Conservation (phyloP, 1,140 invertebrate species). For the Drosophila gunungcola region DNA sequence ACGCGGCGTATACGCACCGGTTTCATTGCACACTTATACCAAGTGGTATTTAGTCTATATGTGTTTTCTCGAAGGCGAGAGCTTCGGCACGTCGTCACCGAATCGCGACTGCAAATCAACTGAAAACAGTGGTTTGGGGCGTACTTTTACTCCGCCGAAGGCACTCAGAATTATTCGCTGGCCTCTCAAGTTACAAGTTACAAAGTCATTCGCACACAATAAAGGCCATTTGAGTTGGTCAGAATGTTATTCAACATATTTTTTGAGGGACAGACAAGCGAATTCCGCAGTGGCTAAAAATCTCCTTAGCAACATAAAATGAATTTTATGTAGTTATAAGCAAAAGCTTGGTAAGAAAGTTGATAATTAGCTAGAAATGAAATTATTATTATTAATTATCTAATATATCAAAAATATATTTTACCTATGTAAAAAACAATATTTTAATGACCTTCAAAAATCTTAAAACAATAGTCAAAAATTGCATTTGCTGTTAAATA, state of each 20-base stretch:
- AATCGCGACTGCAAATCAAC: conserved; percentile 46
- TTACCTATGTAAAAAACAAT: too few relatives aligned
- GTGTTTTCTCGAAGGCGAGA: conserved; percentile 7
- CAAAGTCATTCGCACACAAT: conserved; percentile 7
- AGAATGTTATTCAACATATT: conserved; percentile 32
- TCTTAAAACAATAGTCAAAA: too few relatives aligned
- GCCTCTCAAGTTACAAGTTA: conserved; percentile 7
- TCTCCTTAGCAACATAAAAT: background rate
- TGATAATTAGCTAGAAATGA: too few relatives aligned
- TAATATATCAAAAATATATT: too few relatives aligned
- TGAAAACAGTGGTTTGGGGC: conserved; percentile 6
- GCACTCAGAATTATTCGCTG: background rate
- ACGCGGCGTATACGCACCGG: conserved; percentile 60
- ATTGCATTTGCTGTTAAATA: too few relatives aligned
- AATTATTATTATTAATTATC: too few relatives aligned
- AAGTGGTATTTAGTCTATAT: background rate
- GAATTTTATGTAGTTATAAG: too few relatives aligned
- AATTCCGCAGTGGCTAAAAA: background rate
- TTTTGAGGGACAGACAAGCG: background rate
- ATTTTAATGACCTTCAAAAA: too few relatives aligned
- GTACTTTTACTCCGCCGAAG: background rate
- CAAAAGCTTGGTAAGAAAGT: too few relatives aligned
- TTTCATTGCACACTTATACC: conserved; percentile 1
- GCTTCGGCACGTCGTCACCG: conserved; percentile 50
- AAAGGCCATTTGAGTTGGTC: conserved; percentile 18